Evolutionary conservation across 2,888 invertebrate genomes (phyloP).

Genomic region (Drosophila nigricruria): DNA sequence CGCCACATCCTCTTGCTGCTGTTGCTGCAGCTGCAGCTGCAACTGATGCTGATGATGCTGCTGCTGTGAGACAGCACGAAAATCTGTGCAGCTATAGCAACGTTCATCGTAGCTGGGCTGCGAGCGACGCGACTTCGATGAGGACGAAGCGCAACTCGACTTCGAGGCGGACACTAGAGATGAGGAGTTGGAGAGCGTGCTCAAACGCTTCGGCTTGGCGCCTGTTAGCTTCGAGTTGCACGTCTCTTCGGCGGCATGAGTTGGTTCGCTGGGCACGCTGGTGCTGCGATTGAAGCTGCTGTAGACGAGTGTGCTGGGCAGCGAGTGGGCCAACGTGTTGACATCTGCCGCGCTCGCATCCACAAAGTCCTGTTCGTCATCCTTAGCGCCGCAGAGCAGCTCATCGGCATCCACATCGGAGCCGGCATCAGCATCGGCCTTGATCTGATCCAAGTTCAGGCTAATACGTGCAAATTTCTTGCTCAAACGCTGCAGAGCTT

Average conservation of each 20-base stretch:
- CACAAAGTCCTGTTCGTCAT: constrained; percentile 34
- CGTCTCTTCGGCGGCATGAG: constrained; percentile 40
- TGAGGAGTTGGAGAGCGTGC: constrained; percentile 76
- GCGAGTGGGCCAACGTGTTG: constrained; percentile 66
- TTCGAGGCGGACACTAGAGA: constrained; percentile 74
- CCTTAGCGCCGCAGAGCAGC: constrained; percentile 37
- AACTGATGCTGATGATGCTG: constrained; percentile 21
- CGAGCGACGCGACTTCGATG: constrained; percentile 78
- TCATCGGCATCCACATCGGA: constrained; percentile 59
- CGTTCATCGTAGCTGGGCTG: constrained; percentile 82
- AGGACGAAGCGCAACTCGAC: constrained; percentile 51
- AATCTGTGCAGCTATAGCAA: constrained; percentile 81
- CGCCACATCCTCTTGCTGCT: constrained; percentile 44
- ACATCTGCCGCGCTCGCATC: constrained; percentile 34
- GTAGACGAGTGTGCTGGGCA: constrained; percentile 73
- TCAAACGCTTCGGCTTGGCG: constrained; percentile 84
- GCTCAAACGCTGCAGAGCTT: constrained; percentile 70
- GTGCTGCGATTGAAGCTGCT: constrained; percentile 68
- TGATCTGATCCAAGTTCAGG: constrained; percentile 82
- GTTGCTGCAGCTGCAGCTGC: constrained; percentile 21
- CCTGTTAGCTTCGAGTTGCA: constrained; percentile 71
- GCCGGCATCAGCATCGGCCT: constrained; percentile 54
- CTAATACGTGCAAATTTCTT: constrained; percentile 83
- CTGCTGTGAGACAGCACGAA: constrained; percentile 60
- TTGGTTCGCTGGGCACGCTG: constrained; percentile 56